Percentiles rank a stretch among this genome's conserved stretches.
Conservation (phyloP, 1,140 invertebrate species). For the Choristoneura fumiferana region DNA sequence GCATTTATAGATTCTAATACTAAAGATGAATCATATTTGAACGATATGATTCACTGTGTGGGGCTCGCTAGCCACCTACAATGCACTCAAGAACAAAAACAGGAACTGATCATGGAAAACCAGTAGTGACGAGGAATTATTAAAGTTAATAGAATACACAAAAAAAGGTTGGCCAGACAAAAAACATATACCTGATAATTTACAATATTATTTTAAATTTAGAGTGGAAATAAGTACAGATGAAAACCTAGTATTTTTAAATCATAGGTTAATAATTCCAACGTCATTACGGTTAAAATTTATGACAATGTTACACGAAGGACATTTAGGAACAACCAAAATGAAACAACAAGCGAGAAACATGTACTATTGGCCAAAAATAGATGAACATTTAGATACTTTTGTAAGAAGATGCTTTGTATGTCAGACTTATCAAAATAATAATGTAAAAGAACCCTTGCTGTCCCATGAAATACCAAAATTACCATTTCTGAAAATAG, state of each 20-base stretch:
- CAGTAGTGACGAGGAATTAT: constrained; percentile 26
- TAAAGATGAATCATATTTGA: constrained; percentile 19
- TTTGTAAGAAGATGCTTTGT: constrained; percentile 33
- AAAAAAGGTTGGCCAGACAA: constrained; percentile 29
- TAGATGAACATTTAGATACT: constrained; percentile 40
- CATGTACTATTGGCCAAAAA: constrained; percentile 45
- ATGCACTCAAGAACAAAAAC: constrained; percentile 22
- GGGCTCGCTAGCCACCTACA: constrained; percentile 24
- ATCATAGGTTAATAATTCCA: constrained; percentile 41
- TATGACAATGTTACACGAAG: constrained; percentile 44
- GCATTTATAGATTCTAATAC: constrained; percentile 19
- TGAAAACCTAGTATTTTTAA: constrained; percentile 41
- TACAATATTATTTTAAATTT: constrained; percentile 32
- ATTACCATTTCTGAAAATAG: constrained; percentile 41
- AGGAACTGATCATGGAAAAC: constrained; percentile 27
- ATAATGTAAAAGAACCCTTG: constrained; percentile 43
- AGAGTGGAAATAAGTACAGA: constrained; percentile 10
- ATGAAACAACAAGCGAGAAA: constrained; percentile 38
- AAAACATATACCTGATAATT: constrained; percentile 24
- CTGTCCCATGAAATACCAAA: constrained; percentile 36
- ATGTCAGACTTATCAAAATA: constrained; percentile 41
- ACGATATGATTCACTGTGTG: constrained; percentile 24
- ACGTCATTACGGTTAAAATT: constrained; percentile 34
- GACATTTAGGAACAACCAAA: constrained; percentile 30
- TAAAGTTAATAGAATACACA: constrained; percentile 24